These are phyloP conservation scores for Daphoenositta chrysoptera DNA, from an alignment of 2,113 vertebrate genomes.

Conservation along the genomic window DNA sequence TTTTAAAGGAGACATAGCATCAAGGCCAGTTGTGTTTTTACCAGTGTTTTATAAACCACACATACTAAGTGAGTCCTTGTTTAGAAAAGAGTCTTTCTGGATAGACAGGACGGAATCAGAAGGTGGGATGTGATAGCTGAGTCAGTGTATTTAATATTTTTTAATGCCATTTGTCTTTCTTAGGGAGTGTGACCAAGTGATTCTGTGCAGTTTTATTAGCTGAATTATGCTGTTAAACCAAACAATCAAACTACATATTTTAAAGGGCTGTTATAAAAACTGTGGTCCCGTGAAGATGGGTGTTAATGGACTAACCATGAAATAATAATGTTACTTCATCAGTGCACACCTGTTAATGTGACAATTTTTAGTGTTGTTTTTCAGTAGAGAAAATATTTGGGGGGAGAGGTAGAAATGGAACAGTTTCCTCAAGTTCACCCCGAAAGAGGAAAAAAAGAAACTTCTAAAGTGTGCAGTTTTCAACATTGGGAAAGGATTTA, in stretches of 20 bases:
- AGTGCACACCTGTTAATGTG: rapidly evolving
- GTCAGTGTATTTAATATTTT: background rate
- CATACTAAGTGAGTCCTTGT: background rate
- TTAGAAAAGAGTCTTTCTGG: background rate
- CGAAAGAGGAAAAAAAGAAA: background rate
- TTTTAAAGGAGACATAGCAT: background rate
- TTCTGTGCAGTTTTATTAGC: background rate
- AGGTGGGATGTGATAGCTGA: background rate
- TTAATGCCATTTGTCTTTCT: background rate
- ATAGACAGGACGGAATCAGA: background rate
- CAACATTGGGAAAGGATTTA: background rate
- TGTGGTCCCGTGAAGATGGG: background rate
- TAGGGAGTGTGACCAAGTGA: background rate
- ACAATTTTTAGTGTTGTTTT: background rate
- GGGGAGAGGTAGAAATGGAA: background rate
- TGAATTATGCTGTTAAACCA: background rate
- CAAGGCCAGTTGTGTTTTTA: background rate
- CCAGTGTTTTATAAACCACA: background rate
- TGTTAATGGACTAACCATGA: background rate
- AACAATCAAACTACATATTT: background rate
- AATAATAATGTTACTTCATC: background rate
- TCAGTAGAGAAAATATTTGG: background rate
- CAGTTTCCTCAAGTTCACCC: background rate
- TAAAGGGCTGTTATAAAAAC: background rate
- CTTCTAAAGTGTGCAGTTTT: background rate